Conservation (phyloP, 2,113 vertebrate species). For the Mesitornis unicolor region DNA sequence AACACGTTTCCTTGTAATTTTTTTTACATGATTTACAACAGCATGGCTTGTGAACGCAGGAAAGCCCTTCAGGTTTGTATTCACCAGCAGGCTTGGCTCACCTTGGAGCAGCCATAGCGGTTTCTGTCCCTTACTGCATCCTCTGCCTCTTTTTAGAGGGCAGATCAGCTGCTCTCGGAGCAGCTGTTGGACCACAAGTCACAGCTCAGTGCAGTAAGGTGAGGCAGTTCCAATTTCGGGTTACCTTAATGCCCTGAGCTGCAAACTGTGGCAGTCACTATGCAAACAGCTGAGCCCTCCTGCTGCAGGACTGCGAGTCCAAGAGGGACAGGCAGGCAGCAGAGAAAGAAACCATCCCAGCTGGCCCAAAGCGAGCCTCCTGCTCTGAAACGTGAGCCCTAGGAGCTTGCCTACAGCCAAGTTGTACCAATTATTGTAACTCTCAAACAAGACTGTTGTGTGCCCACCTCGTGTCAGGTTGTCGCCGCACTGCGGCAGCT, state of each 20-base stretch:
- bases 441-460: fast-evolving
- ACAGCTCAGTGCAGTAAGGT: neutral
- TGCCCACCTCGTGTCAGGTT: neutral
- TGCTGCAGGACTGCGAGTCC: neutral
- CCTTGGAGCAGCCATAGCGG: neutral
- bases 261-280: neutral
- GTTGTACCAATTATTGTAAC: neutral
- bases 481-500: fast-evolving
- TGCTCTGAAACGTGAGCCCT: neutral
- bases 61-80: neutral
- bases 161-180: neutral
- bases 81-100: neutral
- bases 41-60: fast-evolving
- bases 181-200: neutral
- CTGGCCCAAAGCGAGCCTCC: neutral
- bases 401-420: neutral
- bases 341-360: neutral
- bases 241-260: neutral
- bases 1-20: neutral
- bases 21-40: neutral
- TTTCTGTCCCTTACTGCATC: neutral
- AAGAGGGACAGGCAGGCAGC: neutral
- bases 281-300: neutral
- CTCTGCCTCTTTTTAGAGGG: neutral
- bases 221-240: neutral